Evolutionary conservation across 2,888 invertebrate species (phyloP).

Genomic region (Drosophila anomalipes): DNA sequence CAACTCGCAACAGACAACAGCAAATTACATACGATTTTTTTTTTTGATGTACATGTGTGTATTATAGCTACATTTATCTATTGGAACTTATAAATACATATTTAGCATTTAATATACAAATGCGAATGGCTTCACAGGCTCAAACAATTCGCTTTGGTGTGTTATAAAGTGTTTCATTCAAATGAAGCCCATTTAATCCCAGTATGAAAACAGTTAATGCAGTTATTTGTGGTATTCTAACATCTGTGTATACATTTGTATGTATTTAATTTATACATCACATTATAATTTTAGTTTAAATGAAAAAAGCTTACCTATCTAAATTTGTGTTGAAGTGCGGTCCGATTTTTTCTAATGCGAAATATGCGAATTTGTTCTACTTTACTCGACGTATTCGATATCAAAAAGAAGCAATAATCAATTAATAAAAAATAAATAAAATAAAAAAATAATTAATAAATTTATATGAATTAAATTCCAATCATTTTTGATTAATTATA

Average conservation of each 20-base stretch:
- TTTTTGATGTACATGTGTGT: constrained; percentile 16
- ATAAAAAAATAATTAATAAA: background rate
- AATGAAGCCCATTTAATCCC: background rate
- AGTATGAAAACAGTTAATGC: background rate
- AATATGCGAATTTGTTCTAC: background rate
- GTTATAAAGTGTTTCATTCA: background rate
- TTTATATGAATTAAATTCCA: background rate
- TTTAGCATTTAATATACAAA: background rate
- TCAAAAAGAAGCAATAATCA: background rate
- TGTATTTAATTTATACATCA: background rate
- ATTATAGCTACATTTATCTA: constrained; percentile 2
- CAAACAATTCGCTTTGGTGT: background rate
- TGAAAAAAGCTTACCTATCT: background rate
- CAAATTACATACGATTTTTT: constrained; percentile 22
- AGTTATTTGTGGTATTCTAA: background rate
- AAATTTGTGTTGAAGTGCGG: background rate
- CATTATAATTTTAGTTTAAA: background rate
- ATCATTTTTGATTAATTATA: background rate
- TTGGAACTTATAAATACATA: background rate
- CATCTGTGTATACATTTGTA: background rate
- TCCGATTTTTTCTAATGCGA: background rate
- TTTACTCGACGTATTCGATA: background rate
- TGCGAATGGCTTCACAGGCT: background rate
- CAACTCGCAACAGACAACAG: constrained; percentile 19
- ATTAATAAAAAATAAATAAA: background rate